Evolutionary conservation across 2,888 invertebrate genomes (phyloP).

Genomic region (Hirudinaria manillensis): DNA sequence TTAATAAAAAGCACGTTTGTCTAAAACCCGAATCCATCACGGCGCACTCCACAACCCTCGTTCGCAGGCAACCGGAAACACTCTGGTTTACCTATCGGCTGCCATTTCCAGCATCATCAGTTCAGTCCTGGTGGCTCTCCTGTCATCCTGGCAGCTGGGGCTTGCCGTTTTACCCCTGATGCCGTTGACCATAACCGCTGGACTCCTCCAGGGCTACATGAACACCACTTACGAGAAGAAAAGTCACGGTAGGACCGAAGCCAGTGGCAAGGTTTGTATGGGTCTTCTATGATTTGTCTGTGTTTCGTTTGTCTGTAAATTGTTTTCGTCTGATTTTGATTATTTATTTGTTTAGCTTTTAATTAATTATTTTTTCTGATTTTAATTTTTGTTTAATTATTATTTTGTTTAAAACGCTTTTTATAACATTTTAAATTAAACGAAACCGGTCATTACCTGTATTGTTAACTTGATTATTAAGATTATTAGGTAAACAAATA

Average conservation of each 20-base stretch:
- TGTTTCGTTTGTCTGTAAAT: neutral
- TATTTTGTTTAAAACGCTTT: no score
- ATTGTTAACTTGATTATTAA: no score
- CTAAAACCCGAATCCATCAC: neutral
- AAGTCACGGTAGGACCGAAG: slow-evolving; percentile 33
- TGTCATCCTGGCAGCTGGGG: slow-evolving; percentile 59
- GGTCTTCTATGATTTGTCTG: neutral
- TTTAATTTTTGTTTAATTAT: no score
- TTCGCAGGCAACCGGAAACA: slow-evolving; percentile 53
- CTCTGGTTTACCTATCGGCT: slow-evolving; percentile 53
- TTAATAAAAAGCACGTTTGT: neutral
- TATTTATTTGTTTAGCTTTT: neutral
- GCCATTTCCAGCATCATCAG: slow-evolving; percentile 50
- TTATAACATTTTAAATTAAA: no score
- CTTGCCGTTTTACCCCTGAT: slow-evolving; percentile 59
- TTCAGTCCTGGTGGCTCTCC: slow-evolving; percentile 53
- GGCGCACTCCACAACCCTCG: neutral
- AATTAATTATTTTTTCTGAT: neutral
- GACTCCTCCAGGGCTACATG: slow-evolving; percentile 43
- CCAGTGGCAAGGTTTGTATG: slow-evolving; percentile 31
- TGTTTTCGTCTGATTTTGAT: neutral
- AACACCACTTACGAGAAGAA: slow-evolving; percentile 36
- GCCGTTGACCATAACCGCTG: slow-evolving; percentile 55
- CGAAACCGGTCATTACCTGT: no score
- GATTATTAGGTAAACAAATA: no score